phyloP scores from a whole-genome alignment of 2,888 invertebrate species.

The Andrena haemorrhoa region DNA sequence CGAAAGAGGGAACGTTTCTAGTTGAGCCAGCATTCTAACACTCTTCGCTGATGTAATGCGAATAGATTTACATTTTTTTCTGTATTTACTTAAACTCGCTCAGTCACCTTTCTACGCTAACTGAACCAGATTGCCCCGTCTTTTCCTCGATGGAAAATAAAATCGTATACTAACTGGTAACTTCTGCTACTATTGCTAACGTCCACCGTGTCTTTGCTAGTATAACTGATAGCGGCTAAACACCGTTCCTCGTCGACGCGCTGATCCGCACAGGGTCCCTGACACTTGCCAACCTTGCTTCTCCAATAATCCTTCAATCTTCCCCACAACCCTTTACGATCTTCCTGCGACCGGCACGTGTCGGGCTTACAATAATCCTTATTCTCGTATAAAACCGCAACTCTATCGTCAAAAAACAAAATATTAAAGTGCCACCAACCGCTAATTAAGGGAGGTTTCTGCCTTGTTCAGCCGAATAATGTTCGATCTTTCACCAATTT shows the following conservation, averaged over 20 bases:
- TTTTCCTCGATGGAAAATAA: neutral
- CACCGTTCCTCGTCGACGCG: constrained; percentile 76
- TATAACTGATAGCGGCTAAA: constrained; percentile 77
- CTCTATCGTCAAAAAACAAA: constrained; percentile 54
- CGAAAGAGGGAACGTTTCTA: neutral
- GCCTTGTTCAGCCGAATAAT: no score
- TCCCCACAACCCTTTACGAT: constrained; percentile 53
- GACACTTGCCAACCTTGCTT: constrained; percentile 67
- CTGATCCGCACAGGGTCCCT: constrained; percentile 63
- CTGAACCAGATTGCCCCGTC: no score
- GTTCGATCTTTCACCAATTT: no score
- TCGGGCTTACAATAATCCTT: constrained; percentile 70
- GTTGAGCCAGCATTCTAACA: neutral
- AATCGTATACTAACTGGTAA: constrained; percentile 59
- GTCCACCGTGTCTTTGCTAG: constrained; percentile 72
- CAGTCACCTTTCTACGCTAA: no score
- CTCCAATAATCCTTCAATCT: constrained; percentile 71
- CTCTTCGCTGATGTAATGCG: no score
- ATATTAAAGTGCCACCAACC: neutral
- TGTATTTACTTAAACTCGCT: no score
- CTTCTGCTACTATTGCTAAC: constrained; percentile 58
- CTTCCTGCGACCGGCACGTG: constrained; percentile 51
- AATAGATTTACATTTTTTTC: no score
- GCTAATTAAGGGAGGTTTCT: no score
- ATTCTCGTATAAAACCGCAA: constrained; percentile 76